These are phyloP conservation scores for Amazona vittata DNA, from an alignment of 2,113 vertebrate species.

Conservation along the genomic window DNA sequence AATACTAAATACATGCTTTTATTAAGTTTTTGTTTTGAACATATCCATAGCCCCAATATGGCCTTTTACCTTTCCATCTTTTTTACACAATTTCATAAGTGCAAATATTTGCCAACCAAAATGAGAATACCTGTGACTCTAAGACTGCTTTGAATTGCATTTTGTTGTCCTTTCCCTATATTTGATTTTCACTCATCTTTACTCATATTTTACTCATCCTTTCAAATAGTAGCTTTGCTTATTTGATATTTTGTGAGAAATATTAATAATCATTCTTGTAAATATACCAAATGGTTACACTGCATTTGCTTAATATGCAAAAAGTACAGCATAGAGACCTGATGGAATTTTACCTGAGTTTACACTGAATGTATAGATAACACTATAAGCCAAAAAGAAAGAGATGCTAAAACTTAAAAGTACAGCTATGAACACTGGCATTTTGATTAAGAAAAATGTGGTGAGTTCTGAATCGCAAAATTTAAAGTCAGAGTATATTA, in stretches of 20 bases:
- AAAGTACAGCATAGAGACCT: background rate
- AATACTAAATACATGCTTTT: background rate
- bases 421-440: background rate
- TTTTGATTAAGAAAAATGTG: background rate
- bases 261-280: background rate
- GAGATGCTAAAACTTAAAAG: background rate
- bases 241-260: background rate
- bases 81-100: background rate
- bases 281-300: background rate
- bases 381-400: background rate
- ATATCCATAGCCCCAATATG: background rate
- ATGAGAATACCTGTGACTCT: background rate
- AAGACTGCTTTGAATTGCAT: background rate
- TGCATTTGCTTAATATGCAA: background rate
- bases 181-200: background rate
- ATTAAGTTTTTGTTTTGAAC: background rate
- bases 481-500: background rate
- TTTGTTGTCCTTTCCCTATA: background rate
- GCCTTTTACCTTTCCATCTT: background rate
- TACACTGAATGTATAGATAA: background rate
- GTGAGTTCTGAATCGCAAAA: background rate
- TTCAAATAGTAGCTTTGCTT: background rate
- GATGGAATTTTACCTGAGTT: background rate
- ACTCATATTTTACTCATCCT: background rate
- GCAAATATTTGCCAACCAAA: background rate